These are phyloP conservation scores for Cylindroiulus punctatus DNA, from an alignment of 2,888 invertebrate species.

Conservation along the genomic window DNA sequence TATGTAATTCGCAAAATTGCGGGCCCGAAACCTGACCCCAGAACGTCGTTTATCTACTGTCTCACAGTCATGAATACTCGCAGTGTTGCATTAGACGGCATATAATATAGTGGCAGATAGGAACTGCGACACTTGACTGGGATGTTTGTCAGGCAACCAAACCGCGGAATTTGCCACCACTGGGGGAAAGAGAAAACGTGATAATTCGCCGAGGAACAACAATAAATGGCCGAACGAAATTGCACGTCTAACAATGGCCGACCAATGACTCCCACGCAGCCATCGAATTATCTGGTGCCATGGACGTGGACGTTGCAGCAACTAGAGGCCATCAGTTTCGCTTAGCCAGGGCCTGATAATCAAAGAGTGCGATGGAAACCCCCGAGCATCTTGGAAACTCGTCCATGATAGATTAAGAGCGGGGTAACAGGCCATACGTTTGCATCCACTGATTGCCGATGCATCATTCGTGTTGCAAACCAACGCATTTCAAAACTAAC, in stretches of 20 bases:
- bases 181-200: neutral
- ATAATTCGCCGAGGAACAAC: neutral
- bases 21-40: too few species aligned
- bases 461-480: constrained; percentile 31
- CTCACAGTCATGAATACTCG: neutral
- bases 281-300: neutral
- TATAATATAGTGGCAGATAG: neutral
- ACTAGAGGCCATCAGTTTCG: constrained; percentile 21
- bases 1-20: too few species aligned
- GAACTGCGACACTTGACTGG: neutral
- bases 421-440: constrained; percentile 39
- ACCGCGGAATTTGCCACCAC: neutral
- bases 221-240: neutral
- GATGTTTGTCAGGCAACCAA: constrained; percentile 6
- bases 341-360: neutral
- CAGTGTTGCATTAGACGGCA: neutral
- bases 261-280: constrained; percentile 31
- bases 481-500: neutral
- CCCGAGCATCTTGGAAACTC: neutral
- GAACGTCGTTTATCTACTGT: neutral
- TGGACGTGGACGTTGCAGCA: neutral
- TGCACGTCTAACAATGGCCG: neutral
- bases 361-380: neutral
- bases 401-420: constrained; percentile 43
- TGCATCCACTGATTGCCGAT: constrained; percentile 22